Percentiles rank a stretch among this genome's conserved stretches.
Evolutionary conservation across 2,113 vertebrate species (phyloP).

Genomic region (Salvator merianae): DNA sequence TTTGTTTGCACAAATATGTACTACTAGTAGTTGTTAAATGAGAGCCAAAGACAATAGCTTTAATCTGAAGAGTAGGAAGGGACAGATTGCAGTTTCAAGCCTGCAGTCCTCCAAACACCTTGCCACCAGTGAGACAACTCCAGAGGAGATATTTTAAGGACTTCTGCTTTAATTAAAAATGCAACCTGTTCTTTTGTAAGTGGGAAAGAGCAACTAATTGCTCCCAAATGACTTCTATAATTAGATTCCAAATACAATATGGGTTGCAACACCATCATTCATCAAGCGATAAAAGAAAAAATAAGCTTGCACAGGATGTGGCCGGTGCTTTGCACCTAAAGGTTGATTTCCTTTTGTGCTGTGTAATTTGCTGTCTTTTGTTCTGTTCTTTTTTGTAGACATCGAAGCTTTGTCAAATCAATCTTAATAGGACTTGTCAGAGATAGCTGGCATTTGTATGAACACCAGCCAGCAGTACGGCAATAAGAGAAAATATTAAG

Average conservation of each 20-base stretch:
- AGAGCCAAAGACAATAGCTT: neutral
- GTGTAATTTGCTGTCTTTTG: conserved; percentile 11
- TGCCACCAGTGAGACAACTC: neutral
- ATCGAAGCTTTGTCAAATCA: neutral
- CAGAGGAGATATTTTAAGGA: neutral
- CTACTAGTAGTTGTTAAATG: too few species aligned
- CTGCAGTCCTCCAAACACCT: neutral
- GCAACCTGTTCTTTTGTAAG: conserved; percentile 12
- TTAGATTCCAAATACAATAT: conserved; percentile 25
- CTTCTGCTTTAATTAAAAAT: conserved; percentile 18
- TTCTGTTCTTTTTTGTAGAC: neutral
- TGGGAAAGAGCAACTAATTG: conserved; percentile 15
- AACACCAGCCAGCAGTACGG: neutral
- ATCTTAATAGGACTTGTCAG: neutral
- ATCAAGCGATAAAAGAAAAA: conserved; percentile 23
- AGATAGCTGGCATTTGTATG: neutral
- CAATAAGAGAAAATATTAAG: neutral
- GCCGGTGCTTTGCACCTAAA: conserved; percentile 2
- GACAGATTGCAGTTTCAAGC: neutral
- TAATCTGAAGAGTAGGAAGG: neutral
- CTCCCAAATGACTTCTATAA: conserved; percentile 16
- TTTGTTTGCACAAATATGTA: neutral
- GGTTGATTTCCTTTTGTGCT: conserved; percentile 7
- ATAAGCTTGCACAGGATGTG: neutral
- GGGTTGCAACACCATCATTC: neutral